phyloP scores from a whole-genome alignment of 2,888 invertebrate genomes.

The Palloptera scutellata region DNA sequence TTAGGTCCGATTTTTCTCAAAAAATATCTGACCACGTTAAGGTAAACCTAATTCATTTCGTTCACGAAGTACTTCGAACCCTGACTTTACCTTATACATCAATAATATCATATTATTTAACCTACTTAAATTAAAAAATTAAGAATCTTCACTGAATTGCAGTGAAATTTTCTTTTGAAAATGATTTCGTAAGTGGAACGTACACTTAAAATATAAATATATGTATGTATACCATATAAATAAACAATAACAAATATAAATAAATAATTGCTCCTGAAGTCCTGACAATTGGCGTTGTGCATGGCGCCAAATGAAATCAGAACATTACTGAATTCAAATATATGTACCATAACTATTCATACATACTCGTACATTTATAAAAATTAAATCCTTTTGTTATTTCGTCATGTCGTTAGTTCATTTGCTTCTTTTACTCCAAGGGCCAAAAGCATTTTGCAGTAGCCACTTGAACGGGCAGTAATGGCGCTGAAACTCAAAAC shows the following conservation, averaged over 20 bases:
- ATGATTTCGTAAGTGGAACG: no score
- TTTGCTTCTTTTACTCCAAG: not conserved
- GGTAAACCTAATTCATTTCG: no score
- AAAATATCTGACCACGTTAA: no score
- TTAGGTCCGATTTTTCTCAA: no score
- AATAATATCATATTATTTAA: no score
- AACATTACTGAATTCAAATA: slow-evolving; percentile 39
- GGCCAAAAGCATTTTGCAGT: slow-evolving; percentile 6
- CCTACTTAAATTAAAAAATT: no score
- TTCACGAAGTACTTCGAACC: no score
- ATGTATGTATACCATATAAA: not conserved
- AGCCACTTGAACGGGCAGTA: slow-evolving; percentile 23
- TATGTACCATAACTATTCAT: slow-evolving; percentile 21
- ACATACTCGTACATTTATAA: slow-evolving; percentile 14
- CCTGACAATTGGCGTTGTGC: slow-evolving; percentile 11
- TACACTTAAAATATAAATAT: no score
- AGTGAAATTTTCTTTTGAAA: no score
- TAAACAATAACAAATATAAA: slow-evolving; percentile 20
- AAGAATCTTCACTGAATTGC: no score
- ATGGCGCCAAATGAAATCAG: slow-evolving; percentile 43
- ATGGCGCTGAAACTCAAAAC: slow-evolving; percentile 31
- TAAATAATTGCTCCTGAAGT: slow-evolving; percentile 19
- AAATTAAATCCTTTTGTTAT: slow-evolving; percentile 12
- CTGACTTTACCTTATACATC: no score
- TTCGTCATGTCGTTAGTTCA: not conserved